Base-by-base conservation (phyloP, 2,113 vertebrate genomes). In the Lepidothrix coronata region DNA sequence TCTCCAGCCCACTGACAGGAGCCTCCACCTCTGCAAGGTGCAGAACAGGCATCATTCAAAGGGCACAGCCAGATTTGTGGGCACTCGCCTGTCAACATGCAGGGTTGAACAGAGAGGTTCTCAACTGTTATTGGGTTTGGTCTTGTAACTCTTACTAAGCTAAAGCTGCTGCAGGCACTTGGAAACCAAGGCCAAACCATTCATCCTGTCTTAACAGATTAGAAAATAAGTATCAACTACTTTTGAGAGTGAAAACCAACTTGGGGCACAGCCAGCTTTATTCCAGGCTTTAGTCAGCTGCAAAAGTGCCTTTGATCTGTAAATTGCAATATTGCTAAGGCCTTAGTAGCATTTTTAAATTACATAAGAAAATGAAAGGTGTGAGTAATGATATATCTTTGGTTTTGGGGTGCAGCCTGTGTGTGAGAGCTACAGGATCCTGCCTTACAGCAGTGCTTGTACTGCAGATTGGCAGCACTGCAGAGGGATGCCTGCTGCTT, bases 391-490 rank as follows among this genome's bases (percentile, higher is more conserved):
- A 7, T 14, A 11, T 10, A 71, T 35, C 35, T 80, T 76, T 91
- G 24, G 31, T 27, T 68, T 80, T 11, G 62, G 39, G 35, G 21
- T 33, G 6, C 28, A 35, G 25, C 14, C 81, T 39, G 23, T 0
- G 4, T 39, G 23, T 0, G 4, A 41, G 65, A 72, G 28, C 59
- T 55, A 2, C 0, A 0, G 72, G 49, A n/a, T 58, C 25, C 52
- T 67, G 52, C 85, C 48, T 82, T 19, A 41, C 39, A 43, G 4
- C 27, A 14, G 5, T 5, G 2, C 41, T 73, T 39, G 14, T 31
- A 14, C 10, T 51, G 14, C 3, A 21, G 23, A 21, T 12, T 3
- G 19, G 58, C 54, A 74, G 4, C 12, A 2, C 1, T n/a, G 67
- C 67, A 57, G 58, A 72, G 58, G 58, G 58, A 3, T 30, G 3